Percentiles rank a stretch among this genome's conserved stretches.
Evolutionary conservation across 1,140 invertebrate species (phyloP).

Genomic region (Papilio dardanus): DNA sequence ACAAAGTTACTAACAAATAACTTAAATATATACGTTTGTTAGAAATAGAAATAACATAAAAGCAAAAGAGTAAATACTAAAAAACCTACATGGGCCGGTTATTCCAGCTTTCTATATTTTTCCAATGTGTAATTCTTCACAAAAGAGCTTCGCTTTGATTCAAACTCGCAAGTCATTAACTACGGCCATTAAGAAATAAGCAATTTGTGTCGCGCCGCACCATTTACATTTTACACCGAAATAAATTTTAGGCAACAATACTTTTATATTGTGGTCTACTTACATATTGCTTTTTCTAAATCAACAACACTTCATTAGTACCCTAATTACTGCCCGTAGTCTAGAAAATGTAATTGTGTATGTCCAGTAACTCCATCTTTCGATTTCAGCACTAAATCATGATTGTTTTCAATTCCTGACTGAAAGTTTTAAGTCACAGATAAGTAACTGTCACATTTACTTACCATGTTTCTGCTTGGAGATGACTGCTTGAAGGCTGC

Average conservation of each 20-base stretch:
- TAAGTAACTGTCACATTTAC: too few species aligned
- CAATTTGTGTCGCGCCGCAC: conserved; percentile 28
- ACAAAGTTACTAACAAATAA: too few species aligned
- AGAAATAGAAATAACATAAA: not conserved
- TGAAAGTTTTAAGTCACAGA: not conserved
- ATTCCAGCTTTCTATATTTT: conserved; percentile 26
- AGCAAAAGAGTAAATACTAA: conserved; percentile 2
- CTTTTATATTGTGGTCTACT: not conserved
- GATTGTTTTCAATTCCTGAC: not conserved
- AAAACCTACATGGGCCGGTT: not conserved
- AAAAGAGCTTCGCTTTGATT: conserved; percentile 22
- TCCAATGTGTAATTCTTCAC: conserved; percentile 21
- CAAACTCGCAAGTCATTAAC: conserved; percentile 31
- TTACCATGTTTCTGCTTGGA: too few species aligned
- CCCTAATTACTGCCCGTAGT: not conserved
- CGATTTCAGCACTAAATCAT: not conserved
- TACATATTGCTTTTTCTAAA: conserved; percentile 14
- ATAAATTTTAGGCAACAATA: conserved; percentile 23
- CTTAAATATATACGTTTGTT: too few species aligned
- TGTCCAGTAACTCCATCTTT: not conserved
- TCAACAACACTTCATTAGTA: not conserved
- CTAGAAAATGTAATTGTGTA: not conserved
- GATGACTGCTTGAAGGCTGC: too few species aligned
- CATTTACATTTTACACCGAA: conserved; percentile 13
- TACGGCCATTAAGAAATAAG: conserved; percentile 29